Evolutionary conservation across 2,113 vertebrate genomes (phyloP).

Genomic region (Cariama cristata): DNA sequence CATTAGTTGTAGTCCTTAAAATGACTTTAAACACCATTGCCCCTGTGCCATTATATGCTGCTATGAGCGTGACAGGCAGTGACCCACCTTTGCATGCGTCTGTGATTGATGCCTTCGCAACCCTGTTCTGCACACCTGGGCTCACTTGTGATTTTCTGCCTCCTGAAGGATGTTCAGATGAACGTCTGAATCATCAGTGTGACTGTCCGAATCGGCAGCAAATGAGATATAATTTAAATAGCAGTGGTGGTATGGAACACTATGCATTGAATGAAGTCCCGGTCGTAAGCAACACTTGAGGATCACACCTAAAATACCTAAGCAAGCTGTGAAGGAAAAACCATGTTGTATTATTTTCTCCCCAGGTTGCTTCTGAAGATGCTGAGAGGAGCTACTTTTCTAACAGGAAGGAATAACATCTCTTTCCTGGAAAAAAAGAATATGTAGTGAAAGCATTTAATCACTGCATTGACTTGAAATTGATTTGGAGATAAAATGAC

Average conservation of each 20-base stretch:
- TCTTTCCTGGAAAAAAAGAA: background rate
- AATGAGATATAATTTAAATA: slow-evolving; percentile 4
- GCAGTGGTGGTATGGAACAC: background rate
- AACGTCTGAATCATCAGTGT: background rate
- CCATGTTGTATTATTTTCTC: slow-evolving; percentile 24
- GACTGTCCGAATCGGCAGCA: background rate
- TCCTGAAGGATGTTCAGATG: background rate
- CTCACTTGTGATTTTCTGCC: background rate
- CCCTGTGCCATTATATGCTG: background rate
- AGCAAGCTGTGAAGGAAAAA: slow-evolving; percentile 38
- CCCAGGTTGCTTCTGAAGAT: background rate
- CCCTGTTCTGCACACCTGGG: background rate
- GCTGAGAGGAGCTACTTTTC: background rate
- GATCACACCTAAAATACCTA: background rate
- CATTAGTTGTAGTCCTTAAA: background rate
- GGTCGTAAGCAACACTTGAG: background rate
- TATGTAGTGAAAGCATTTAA: background rate
- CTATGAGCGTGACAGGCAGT: background rate
- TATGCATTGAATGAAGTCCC: background rate
- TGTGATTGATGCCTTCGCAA: background rate
- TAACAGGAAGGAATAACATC: background rate
- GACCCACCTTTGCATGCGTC: background rate
- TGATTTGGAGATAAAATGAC: background rate
- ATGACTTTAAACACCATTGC: background rate
- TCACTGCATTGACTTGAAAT: background rate